A percentile compares a stretch with the other conserved stretches of the same genome.
Evolutionary conservation across 2,797 vertebrate species (phyloP).

Genomic region (Argentina silus): DNA sequence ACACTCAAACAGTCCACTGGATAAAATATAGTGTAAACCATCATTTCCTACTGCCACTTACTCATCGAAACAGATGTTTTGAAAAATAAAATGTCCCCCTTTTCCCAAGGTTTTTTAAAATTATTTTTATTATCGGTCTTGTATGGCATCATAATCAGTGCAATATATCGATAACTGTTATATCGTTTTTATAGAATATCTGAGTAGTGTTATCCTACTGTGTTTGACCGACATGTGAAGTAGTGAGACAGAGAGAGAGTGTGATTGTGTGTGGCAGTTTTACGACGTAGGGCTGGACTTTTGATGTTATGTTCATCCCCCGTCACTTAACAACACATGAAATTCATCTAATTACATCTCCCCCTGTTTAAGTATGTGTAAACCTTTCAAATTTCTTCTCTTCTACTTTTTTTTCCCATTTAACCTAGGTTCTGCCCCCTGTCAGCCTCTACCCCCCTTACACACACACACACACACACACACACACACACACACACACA

Average conservation of each 20-base stretch:
- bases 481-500: no score
- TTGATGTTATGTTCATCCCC: slow-evolving; percentile 63
- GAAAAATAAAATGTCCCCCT: slow-evolving; percentile 61
- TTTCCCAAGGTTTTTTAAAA: slow-evolving; percentile 41
- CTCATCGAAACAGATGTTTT: slow-evolving; percentile 31
- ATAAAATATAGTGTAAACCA: slow-evolving; percentile 25
- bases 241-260: slow-evolving; percentile 28
- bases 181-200: no score
- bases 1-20: slow-evolving; percentile 47
- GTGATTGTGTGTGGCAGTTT: slow-evolving; percentile 58
- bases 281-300: slow-evolving; percentile 57
- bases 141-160: slow-evolving; percentile 37
- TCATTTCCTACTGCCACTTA: neutral
- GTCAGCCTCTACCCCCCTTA: slow-evolving; percentile 3
- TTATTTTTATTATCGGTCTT: neutral
- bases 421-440: slow-evolving; percentile 10
- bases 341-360: slow-evolving; percentile 56
- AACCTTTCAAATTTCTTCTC: slow-evolving; percentile 69
- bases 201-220: no score
- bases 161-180: slow-evolving; percentile 30
- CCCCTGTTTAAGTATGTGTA: slow-evolving; percentile 53
- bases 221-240: slow-evolving; percentile 1
- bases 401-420: neutral
- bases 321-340: slow-evolving; percentile 62
- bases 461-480: slow-evolving; percentile 1